Percentiles rank a stretch among this genome's conserved stretches.
Conservation (phyloP, 1,140 invertebrate genomes). For the Tribolium madens region DNA sequence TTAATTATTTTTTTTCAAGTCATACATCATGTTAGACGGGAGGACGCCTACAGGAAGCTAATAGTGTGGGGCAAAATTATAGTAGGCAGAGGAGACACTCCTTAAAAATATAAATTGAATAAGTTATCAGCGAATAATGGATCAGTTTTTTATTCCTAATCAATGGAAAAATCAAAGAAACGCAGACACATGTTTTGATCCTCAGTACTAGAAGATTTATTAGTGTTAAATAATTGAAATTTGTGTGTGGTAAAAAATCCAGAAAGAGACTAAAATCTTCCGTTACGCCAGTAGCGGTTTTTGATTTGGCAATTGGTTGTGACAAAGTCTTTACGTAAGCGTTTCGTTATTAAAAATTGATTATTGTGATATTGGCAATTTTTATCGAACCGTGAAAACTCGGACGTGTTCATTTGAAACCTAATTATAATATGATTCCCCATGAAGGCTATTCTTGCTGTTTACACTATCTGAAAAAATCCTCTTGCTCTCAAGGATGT, state of each 20-base stretch:
- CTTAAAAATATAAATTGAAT: not conserved
- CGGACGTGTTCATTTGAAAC: constrained; percentile 41
- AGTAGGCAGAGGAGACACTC: not conserved
- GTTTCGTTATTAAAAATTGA: constrained; percentile 34
- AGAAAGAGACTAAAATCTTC: no score
- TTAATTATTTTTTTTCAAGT: constrained; percentile 10
- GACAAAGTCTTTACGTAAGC: constrained; percentile 4
- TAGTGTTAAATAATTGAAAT: no score
- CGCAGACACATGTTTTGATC: no score
- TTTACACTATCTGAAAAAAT: constrained; percentile 27
- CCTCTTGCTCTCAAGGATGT: constrained; percentile 30
- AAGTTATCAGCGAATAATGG: not conserved
- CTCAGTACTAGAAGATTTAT: no score
- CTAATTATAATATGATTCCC: constrained; percentile 42
- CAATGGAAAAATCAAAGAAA: no score
- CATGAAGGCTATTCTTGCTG: constrained; percentile 43
- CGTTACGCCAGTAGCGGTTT: constrained; percentile 13
- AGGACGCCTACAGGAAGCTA: constrained; percentile 5
- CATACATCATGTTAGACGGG: constrained; percentile 2
- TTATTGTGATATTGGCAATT: constrained; percentile 36
- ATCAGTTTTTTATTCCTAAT: not conserved
- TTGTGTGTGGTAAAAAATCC: no score
- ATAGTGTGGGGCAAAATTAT: not conserved
- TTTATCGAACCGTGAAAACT: constrained; percentile 42
- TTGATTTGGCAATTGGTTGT: not conserved